Evolutionary conservation across 2,113 vertebrate species (phyloP).

Genomic region (Electrona antarctica): DNA sequence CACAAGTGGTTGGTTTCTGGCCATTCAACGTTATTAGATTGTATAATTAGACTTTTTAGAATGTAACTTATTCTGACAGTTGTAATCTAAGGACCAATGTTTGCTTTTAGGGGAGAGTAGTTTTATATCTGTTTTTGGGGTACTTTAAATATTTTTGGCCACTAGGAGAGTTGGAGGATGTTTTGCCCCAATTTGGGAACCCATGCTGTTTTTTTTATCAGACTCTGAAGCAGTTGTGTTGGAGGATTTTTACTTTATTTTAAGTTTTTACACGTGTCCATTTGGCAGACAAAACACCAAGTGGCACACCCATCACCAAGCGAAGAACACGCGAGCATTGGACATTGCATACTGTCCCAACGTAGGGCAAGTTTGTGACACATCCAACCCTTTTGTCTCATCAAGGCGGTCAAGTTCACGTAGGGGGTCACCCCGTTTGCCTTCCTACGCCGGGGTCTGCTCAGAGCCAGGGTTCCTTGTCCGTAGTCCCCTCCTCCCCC

Average conservation of each 20-base stretch:
- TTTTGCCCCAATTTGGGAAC: conserved; percentile 24
- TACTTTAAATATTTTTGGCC: background rate
- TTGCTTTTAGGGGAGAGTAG: background rate
- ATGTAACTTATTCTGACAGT: background rate
- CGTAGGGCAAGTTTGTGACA: conserved; percentile 27
- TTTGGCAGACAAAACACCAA: background rate
- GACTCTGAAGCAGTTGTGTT: conserved; percentile 8
- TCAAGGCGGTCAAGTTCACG: background rate
- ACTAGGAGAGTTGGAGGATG: conserved; percentile 5
- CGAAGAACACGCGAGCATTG: background rate
- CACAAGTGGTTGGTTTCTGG: background rate
- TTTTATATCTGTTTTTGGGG: background rate
- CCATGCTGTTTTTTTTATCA: conserved; percentile 7
- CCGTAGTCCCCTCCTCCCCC: background rate
- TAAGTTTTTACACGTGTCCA: background rate
- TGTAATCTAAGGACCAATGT: background rate
- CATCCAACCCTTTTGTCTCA: conserved; percentile 35
- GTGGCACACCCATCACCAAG: background rate
- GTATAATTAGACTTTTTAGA: background rate
- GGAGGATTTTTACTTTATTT: background rate
- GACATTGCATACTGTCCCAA: conserved; percentile 3
- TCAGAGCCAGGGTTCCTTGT: background rate
- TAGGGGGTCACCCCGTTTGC: background rate
- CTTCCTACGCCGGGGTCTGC: background rate
- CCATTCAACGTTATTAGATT: too few species aligned